These are phyloP conservation scores for Eublepharis macularius DNA, from an alignment of 2,113 vertebrate genomes.

Conservation along the genomic window DNA sequence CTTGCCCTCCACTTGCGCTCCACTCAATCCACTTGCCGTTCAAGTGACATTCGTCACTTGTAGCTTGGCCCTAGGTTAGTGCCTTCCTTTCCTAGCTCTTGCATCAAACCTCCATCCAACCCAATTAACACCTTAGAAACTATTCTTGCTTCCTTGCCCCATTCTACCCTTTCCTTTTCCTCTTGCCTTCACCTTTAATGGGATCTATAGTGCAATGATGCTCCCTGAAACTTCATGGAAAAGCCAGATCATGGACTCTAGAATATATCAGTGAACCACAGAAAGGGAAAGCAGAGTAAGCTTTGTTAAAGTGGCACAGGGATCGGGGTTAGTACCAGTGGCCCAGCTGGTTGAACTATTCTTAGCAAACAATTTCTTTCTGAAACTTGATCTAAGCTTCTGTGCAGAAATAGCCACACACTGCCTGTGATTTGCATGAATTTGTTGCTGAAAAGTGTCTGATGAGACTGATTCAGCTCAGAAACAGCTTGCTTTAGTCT, in stretches of 20 bases:
- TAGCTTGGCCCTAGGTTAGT: too few species aligned
- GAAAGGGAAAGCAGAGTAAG: slow-evolving; percentile 45
- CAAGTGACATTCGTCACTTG: too few species aligned
- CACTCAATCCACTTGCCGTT: too few species aligned
- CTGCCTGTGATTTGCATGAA: slow-evolving; percentile 1
- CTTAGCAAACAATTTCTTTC: slow-evolving; percentile 54
- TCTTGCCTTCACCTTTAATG: not conserved
- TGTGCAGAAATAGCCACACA: slow-evolving; percentile 24
- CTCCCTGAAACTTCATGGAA: not conserved
- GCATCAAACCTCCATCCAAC: not conserved
- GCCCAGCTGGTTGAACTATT: slow-evolving; percentile 60
- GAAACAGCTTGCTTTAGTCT: not conserved
- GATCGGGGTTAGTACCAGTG: slow-evolving; percentile 54
- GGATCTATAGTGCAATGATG: not conserved
- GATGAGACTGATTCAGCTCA: not conserved
- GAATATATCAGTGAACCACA: slow-evolving; percentile 47
- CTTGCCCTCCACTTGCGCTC: too few species aligned
- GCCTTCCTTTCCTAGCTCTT: too few species aligned
- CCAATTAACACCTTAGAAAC: not conserved
- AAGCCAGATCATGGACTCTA: slow-evolving; percentile 41
- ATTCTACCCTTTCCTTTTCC: not conserved
- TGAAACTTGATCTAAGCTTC: slow-evolving; percentile 15
- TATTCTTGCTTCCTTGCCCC: not conserved
- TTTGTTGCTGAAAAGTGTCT: not conserved
- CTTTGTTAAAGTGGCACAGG: slow-evolving; percentile 59